phyloP scores from a whole-genome alignment of 2,113 vertebrate species.

The Chitala chitala region DNA sequence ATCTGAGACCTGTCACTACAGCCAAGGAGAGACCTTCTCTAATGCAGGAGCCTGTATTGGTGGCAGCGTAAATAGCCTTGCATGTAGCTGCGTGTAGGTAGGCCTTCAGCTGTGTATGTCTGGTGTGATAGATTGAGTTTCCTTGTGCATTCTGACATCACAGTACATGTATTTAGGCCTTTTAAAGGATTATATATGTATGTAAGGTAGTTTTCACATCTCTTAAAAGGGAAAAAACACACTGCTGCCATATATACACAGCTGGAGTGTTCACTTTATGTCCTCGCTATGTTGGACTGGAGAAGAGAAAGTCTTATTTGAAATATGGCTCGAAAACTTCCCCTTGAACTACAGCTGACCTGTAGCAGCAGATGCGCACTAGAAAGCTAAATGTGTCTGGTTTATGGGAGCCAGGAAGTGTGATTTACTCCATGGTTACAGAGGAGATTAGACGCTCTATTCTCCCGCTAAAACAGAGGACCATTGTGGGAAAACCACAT shows the following conservation, averaged over 20 bases:
- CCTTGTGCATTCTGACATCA: too few relatives aligned
- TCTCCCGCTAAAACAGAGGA: not conserved
- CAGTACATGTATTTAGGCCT: too few relatives aligned
- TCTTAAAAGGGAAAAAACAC: too few relatives aligned
- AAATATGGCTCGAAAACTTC: not conserved
- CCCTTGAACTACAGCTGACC: not conserved
- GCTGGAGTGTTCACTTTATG: too few relatives aligned
- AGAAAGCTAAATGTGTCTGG: conserved; percentile 1
- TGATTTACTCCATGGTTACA: not conserved
- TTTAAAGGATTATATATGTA: too few relatives aligned
- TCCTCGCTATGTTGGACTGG: too few relatives aligned
- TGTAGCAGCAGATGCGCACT: not conserved
- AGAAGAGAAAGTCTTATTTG: not conserved
- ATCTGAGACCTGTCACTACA: conserved; percentile 90
- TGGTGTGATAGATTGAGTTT: too few relatives aligned
- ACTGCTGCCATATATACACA: too few relatives aligned
- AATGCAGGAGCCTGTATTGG: not conserved
- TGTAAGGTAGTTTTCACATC: too few relatives aligned
- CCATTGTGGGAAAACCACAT: not conserved
- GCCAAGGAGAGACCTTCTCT: conserved; percentile 37
- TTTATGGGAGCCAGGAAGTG: not conserved
- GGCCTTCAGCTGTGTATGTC: not conserved
- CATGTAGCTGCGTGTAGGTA: not conserved
- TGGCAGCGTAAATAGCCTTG: not conserved
- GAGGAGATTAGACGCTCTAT: not conserved